Evolutionary conservation across 2,888 invertebrate genomes (phyloP), one percentile per base, ranked within the genome.

Genomic region (Biston stratarius): DNA sequence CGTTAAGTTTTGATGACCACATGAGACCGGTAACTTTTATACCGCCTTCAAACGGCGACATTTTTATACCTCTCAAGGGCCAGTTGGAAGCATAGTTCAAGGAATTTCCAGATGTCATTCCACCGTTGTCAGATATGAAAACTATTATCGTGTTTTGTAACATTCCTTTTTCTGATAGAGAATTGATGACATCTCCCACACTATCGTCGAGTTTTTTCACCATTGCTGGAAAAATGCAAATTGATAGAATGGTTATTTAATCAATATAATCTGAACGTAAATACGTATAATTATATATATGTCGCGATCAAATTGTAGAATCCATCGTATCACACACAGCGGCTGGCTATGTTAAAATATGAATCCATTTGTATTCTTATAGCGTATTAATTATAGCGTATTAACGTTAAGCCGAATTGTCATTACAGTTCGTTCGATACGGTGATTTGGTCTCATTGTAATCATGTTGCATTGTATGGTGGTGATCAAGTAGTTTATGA

Each of bases 101-200:
- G 80, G 96, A 95, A 57, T 94, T 78, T 0, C 97, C 98, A 64
- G 94, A 91, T 0, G 97, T 96, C 57, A 97, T 97, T 0, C 96
- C 97, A 0, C 98, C 98, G 83, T 99, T 99, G 84, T 99, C 99
- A 11, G 98, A 96, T 75, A 97, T 95, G 83, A 99, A 99, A 0
- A 98, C 87, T 61, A 99, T 94, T 53, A 99, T 95, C 0, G 98
- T 97, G 83, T 98, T 96, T 51, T 97, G 92, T 72, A 98, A 90
- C 89, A 98, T 96, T 1, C 94, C 94, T 66, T 95, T 95, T 0
- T 94, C 84, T 60, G 95, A 91, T 61, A 99, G 89, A 6, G 97
- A 95, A 57, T 94, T 83, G 0, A 98, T 94, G 12, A 99, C 95
- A 45, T 95, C 94, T 0, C 98, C 98, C 0, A 99, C 95, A 47